Percentiles rank a stretch among this genome's conserved stretches.
These are phyloP conservation scores for Ectropis grisescens DNA, from an alignment of 1,140 invertebrate species.

Conservation along the genomic window DNA sequence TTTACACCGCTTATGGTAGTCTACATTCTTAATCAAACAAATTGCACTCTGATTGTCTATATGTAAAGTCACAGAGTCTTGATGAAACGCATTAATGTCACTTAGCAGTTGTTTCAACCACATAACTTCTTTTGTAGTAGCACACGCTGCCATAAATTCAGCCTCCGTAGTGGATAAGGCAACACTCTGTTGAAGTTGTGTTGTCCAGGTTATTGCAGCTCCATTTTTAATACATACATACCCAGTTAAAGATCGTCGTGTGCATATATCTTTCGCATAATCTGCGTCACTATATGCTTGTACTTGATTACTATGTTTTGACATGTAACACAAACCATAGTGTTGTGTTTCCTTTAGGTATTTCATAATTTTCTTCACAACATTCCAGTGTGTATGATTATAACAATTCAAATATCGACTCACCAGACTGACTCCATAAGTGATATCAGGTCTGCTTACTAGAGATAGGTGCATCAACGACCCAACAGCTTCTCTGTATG, in stretches of 20 bases:
- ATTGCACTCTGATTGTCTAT: conserved; percentile 23
- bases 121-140: conserved; percentile 2
- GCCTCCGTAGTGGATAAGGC: conserved; percentile 53
- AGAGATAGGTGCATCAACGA: conserved; percentile 38
- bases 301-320: conserved; percentile 10
- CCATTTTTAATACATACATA: conserved; percentile 27
- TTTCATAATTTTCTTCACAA: conserved; percentile 29
- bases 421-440: conserved; percentile 27
- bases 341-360: conserved; percentile 27
- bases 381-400: conserved; percentile 23
- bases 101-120: conserved; percentile 23
- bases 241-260: conserved; percentile 35
- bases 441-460: conserved; percentile 46
- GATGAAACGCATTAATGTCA: conserved; percentile 12
- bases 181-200: conserved; percentile 44
- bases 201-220: conserved; percentile 42
- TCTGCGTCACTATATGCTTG: conserved; percentile 20
- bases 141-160: neutral
- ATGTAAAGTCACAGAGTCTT: conserved; percentile 15
- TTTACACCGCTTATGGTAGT: conserved; percentile 16
- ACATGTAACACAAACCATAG: conserved; percentile 21
- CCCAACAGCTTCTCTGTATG: conserved; percentile 35
- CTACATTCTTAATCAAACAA: conserved; percentile 17
- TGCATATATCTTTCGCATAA: conserved; percentile 18
- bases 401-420: conserved; percentile 26